Evolutionary conservation across 1,140 invertebrate genomes (phyloP), one percentile per base, ranked within the genome.

Genomic region (Panagrolaimus sp.): DNA sequence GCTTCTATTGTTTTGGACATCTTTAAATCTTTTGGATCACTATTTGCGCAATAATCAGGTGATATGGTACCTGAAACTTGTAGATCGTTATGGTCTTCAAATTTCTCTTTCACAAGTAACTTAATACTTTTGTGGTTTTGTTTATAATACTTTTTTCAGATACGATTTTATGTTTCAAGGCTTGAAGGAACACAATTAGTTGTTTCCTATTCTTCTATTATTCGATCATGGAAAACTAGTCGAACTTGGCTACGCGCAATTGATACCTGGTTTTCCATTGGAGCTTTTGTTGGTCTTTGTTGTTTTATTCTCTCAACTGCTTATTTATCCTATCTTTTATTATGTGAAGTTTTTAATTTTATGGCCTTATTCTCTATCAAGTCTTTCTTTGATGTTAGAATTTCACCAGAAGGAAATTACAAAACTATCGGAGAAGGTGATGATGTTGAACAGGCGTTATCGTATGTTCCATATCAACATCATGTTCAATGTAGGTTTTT

Each of bases 281-380:
- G 76, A 26, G 69, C 78, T 21, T 38, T 77, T 32, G 64, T 77
- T 48, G 58, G 67, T 0, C 48, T 78, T 7, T 28, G 65, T n/a
- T 78, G 67, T 67, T 77, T 80, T 45, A 17, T 79, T 9, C 32
- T 78, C 15, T 77, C 71, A 15, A 79, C 76, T 12, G 17, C 77
- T 43, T 78, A 78, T 45, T 46, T 78, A 28, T 65, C 69, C 9
- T 75, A 71, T 52, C 62, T 78, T 26, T 38, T 78, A 21, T 26
- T 79, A 26, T 66, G 38, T 21, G 76, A 78, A 46, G 43, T 78
- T 21, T 47, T 64, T 8, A 71, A 74, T 48, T 69, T 68, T 64
- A 21, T 65, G 26, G 44, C 67, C 2, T 28, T 62, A 47, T 38
- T 26, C 32, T 45, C 17, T 10, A 17, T 63, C 48, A 12, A 46